Conservation (phyloP, 2,797 vertebrate species). For the Dermochelys coriacea region DNA sequence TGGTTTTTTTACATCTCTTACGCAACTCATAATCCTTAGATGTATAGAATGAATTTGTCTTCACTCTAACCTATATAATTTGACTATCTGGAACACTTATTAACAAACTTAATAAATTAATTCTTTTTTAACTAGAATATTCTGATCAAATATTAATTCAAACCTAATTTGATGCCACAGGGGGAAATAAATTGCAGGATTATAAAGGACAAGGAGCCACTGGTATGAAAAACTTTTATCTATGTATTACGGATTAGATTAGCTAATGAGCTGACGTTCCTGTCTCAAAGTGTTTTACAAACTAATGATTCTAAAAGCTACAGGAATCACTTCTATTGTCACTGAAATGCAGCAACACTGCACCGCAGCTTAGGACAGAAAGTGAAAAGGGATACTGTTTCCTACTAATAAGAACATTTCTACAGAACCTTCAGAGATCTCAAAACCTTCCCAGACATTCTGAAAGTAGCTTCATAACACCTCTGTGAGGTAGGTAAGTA, state of each 20-base stretch:
- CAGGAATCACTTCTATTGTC: not conserved
- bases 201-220: not conserved
- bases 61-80: not conserved
- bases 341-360: not conserved
- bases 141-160: not conserved
- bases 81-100: not conserved
- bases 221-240: not conserved
- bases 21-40: fast-evolving
- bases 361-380: not conserved
- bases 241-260: not conserved
- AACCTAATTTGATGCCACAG: not conserved
- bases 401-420: not conserved
- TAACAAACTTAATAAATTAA: not conserved
- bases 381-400: not conserved
- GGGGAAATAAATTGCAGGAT: not conserved
- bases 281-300: not conserved
- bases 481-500: not conserved
- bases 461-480: not conserved
- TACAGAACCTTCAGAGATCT: not conserved
- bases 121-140: not conserved
- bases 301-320: not conserved
- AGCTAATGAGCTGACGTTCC: not conserved
- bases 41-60: not conserved
- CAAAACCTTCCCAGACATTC: not conserved
- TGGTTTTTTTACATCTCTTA: not conserved